A percentile compares a stretch with the other conserved stretches of the same genome.
Evolutionary conservation across 2,113 vertebrate species (phyloP).

Genomic region (Ptilonorhynchus violaceus): DNA sequence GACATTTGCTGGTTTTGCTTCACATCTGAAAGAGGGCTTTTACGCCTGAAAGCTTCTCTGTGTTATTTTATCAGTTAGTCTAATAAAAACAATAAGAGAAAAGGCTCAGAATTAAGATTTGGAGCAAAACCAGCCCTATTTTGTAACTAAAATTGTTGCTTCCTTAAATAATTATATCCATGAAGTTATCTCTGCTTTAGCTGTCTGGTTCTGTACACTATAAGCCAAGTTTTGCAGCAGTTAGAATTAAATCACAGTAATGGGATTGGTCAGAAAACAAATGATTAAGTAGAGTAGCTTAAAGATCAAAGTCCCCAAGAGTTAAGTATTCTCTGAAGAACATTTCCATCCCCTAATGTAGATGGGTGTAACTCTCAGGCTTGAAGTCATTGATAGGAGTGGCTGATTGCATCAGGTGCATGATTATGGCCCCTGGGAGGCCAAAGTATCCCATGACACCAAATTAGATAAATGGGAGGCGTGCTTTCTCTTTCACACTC

Average conservation of each 20-base stretch:
- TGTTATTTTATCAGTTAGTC: neutral
- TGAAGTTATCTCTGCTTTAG: neutral
- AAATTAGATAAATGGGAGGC: neutral
- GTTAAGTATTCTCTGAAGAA: neutral
- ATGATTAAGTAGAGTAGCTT: neutral
- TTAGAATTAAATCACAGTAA: conserved; percentile 5
- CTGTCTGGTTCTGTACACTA: neutral
- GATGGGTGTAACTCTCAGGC: conserved; percentile 17
- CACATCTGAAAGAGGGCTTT: neutral
- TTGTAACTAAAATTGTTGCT: conserved; percentile 7
- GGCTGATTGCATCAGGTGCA: conserved; percentile 28
- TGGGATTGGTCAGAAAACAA: conserved; percentile 8
- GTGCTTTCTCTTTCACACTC: neutral
- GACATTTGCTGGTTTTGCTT: neutral
- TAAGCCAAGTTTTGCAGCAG: neutral
- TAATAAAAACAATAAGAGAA: neutral
- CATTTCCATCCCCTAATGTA: neutral
- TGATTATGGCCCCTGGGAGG: neutral
- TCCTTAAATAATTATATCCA: conserved; percentile 10
- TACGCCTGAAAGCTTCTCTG: neutral
- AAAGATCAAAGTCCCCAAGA: conserved; percentile 17
- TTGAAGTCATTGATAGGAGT: conserved; percentile 17
- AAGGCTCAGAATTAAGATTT: neutral
- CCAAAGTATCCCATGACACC: neutral
- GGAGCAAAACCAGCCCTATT: neutral